phyloP scores from a whole-genome alignment of 1,140 invertebrate genomes.

The Ephestia elutella region DNA sequence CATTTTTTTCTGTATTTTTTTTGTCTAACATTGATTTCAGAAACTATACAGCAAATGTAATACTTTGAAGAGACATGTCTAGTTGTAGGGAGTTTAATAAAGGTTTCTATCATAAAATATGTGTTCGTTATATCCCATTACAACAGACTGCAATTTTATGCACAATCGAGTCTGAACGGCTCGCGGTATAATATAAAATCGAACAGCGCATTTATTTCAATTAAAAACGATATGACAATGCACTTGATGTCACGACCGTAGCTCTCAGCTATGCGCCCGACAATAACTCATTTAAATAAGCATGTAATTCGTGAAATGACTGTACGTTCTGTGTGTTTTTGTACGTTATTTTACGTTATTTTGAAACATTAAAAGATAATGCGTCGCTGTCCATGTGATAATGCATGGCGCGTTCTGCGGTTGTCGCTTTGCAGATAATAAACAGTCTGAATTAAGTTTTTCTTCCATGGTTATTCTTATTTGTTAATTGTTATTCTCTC shows the following conservation, averaged over 20 bases:
- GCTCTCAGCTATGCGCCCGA: neutral
- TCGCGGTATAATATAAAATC: constrained; percentile 9
- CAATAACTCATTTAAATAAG: constrained; percentile 18
- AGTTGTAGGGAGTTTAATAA: neutral
- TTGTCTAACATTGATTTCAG: too few relatives aligned
- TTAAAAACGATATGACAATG: neutral
- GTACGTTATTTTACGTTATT: constrained; percentile 38
- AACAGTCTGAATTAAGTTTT: constrained; percentile 30
- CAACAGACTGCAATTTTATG: constrained; percentile 5
- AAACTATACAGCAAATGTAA: too few relatives aligned
- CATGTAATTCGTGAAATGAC: constrained; percentile 35
- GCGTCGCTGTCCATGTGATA: constrained; percentile 50
- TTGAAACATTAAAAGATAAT: constrained; percentile 47
- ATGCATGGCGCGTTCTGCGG: constrained; percentile 34
- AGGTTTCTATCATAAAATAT: neutral
- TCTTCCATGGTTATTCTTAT: neutral
- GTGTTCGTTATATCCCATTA: neutral
- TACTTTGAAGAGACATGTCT: too few relatives aligned
- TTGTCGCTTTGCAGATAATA: constrained; percentile 28
- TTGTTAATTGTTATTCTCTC: too few relatives aligned
- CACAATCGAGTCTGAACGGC: constrained; percentile 6
- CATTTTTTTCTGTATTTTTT: too few relatives aligned
- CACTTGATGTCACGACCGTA: constrained; percentile 6
- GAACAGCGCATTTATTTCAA: constrained; percentile 6
- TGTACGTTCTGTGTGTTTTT: constrained; percentile 32